Conservation (phyloP, 2,113 vertebrate species). For the Indicator indicator region DNA sequence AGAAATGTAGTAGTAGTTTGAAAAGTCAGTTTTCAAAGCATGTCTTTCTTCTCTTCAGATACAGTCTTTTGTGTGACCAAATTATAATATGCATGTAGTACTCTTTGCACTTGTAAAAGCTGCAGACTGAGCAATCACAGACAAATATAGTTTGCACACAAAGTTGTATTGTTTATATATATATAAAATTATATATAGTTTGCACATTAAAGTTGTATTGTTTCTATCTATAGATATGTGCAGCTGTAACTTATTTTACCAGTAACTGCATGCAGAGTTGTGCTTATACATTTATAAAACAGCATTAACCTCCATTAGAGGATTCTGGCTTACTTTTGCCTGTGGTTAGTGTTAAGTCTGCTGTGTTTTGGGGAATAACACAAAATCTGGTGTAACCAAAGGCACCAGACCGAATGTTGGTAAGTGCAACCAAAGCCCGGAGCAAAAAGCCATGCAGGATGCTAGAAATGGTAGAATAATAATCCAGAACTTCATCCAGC, state of each 20-base stretch:
- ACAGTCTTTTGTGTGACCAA: neutral
- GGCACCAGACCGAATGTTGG: neutral
- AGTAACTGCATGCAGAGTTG: neutral
- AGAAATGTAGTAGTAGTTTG: too few species aligned
- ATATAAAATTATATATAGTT: neutral
- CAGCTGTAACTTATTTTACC: neutral
- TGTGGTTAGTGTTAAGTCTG: neutral
- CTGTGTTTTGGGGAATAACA: neutral
- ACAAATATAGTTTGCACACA: neutral
- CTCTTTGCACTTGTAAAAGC: neutral
- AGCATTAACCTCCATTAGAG: neutral
- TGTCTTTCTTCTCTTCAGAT: neutral
- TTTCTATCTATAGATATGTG: neutral
- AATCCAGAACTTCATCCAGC: neutral
- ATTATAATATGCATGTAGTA: neutral
- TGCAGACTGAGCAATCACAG: neutral
- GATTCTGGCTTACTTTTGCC: neutral
- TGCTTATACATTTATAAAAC: neutral
- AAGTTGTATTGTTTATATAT: neutral
- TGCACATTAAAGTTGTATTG: neutral
- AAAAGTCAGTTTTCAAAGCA: neutral
- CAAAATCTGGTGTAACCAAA: neutral
- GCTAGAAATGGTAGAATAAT: neutral
- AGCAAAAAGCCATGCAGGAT: neutral
- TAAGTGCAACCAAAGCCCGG: neutral